Evolutionary conservation across 1,140 invertebrate species (phyloP).

Genomic region (Arctopsyche grandis): DNA sequence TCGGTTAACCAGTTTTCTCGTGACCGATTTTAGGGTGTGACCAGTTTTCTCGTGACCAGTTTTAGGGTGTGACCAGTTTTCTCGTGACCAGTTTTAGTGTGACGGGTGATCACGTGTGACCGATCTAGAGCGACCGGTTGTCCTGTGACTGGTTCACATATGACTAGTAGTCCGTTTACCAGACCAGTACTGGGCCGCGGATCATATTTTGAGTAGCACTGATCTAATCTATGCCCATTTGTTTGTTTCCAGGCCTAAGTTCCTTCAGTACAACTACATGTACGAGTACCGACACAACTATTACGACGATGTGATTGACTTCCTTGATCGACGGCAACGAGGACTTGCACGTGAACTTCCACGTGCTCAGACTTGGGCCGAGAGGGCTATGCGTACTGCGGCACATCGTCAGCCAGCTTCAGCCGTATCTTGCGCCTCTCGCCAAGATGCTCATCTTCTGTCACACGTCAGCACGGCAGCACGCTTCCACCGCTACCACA

Average conservation of each 20-base stretch:
- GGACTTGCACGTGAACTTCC: slow-evolving; percentile 77
- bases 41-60: too few species aligned
- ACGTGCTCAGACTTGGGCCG: slow-evolving; percentile 82
- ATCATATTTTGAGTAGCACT: too few species aligned
- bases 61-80: too few species aligned
- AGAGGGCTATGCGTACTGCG: slow-evolving; percentile 78
- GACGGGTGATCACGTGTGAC: too few species aligned
- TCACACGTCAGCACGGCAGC: slow-evolving; percentile 67
- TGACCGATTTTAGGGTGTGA: too few species aligned
- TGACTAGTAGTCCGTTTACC: too few species aligned
- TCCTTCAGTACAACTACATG: slow-evolving; percentile 82
- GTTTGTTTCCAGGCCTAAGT: slow-evolving; percentile 72
- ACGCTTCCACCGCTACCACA: slow-evolving; percentile 70
- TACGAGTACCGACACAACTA: slow-evolving; percentile 86
- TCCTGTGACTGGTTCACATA: too few species aligned
- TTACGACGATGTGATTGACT: slow-evolving; percentile 85
- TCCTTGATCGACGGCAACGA: slow-evolving; percentile 77
- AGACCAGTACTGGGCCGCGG: too few species aligned
- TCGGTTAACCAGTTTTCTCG: too few species aligned
- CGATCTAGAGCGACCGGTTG: too few species aligned
- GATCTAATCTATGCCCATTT: not conserved
- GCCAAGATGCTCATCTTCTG: slow-evolving; percentile 64
- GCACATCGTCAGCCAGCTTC: slow-evolving; percentile 61
- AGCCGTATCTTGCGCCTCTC: slow-evolving; percentile 54
- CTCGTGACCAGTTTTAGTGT: too few species aligned